phyloP scores from a whole-genome alignment of 92 coral and sea anemone genomes.

The Zoanthus sansibaricus region DNA sequence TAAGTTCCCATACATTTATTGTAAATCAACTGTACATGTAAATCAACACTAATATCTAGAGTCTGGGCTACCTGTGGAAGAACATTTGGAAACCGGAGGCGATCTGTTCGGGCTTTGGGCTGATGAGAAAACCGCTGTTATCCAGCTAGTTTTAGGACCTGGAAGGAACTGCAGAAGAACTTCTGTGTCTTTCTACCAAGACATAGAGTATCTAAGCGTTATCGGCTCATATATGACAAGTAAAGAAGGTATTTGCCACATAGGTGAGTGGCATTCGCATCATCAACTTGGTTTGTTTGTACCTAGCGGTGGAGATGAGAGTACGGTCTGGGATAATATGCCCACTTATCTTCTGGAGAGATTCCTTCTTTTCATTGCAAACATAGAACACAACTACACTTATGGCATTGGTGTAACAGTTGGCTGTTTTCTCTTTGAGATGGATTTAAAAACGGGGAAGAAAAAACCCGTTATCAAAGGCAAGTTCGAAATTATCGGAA shows the following conservation, averaged over 20 bases:
- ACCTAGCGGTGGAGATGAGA: constrained; percentile 48
- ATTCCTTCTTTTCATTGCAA: constrained; percentile 51
- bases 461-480: constrained; percentile 52
- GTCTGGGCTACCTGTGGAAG: too few relatives aligned
- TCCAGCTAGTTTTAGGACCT: constrained; percentile 48
- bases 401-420: constrained; percentile 31
- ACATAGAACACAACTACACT: background rate
- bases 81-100: constrained; percentile 47
- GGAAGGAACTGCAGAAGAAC: constrained; percentile 44
- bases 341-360: constrained; percentile 18
- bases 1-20: too few relatives aligned
- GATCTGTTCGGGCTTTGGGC: constrained; percentile 56
- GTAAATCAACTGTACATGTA: too few relatives aligned
- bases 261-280: constrained; percentile 62
- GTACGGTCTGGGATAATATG: constrained; percentile 45
- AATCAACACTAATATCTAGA: too few relatives aligned
- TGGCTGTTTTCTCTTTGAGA: constrained; percentile 73
- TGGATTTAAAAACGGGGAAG: constrained; percentile 26
- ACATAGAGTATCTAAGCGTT: constrained; percentile 7
- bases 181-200: constrained; percentile 45
- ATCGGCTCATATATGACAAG: constrained; percentile 35
- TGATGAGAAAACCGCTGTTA: constrained; percentile 41
- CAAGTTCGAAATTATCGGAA: constrained; percentile 31
- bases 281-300: constrained; percentile 25
- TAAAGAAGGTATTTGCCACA: constrained; percentile 43